A percentile compares a stretch with the other conserved stretches of the same genome.
Conservation (phyloP, 2,113 vertebrate species). For the Abramis brama region DNA sequence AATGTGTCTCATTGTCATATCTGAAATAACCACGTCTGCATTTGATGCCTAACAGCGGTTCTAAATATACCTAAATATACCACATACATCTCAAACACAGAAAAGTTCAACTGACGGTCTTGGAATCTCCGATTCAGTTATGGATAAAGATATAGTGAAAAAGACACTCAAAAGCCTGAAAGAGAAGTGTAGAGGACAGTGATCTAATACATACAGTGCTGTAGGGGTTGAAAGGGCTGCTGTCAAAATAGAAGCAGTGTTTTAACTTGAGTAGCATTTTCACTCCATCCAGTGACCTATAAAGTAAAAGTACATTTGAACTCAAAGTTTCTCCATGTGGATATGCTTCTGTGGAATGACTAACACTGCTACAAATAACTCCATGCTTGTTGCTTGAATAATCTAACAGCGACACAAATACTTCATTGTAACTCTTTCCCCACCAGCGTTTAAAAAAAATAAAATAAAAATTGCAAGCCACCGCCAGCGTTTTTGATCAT, state of each 20-base stretch:
- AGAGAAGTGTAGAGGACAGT: slow-evolving; percentile 9
- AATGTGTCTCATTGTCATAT: not conserved
- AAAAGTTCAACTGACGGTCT: slow-evolving; percentile 11
- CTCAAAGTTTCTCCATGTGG: not conserved
- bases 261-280: slow-evolving; percentile 20
- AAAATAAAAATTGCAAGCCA: too few relatives aligned
- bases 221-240: slow-evolving; percentile 11
- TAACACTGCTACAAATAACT: not conserved
- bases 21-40: not conserved
- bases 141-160: slow-evolving; percentile 10
- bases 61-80: not conserved
- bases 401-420: not conserved
- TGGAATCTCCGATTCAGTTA: not conserved
- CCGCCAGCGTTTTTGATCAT: too few relatives aligned
- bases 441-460: too few relatives aligned
- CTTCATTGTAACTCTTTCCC: not conserved
- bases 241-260: slow-evolving; percentile 28
- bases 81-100: not conserved
- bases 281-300: slow-evolving; percentile 15
- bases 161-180: slow-evolving; percentile 2
- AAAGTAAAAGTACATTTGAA: not conserved
- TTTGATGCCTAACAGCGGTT: not conserved
- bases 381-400: not conserved
- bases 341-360: not conserved
- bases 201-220: not conserved